phyloP scores from a whole-genome alignment of 2,888 invertebrate genomes.

The Minunthozetes semirufus region DNA sequence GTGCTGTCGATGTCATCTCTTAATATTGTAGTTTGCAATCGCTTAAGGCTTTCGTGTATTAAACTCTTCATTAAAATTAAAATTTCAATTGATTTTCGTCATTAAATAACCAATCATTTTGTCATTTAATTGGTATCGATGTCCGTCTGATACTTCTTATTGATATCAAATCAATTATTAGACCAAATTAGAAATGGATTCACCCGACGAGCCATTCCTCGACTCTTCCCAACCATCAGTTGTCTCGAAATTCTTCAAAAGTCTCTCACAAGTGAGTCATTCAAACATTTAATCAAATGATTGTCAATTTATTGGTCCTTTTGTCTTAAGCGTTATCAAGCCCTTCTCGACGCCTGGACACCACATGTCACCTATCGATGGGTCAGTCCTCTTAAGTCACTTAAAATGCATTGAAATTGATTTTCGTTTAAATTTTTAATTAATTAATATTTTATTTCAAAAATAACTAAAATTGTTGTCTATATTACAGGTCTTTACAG shows the following conservation, averaged over 20 bases:
- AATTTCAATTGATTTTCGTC: background rate
- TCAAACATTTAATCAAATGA: background rate
- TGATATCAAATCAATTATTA: background rate
- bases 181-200: background rate
- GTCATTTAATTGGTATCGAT: background rate
- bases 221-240: constrained; percentile 20
- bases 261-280: constrained; percentile 16
- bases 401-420: too few species aligned
- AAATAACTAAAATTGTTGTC: background rate
- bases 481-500: constrained; percentile 28
- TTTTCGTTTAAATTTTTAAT: background rate
- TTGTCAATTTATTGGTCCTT: background rate
- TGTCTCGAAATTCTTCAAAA: constrained; percentile 1
- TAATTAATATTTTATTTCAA: too few species aligned
- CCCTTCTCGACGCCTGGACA: constrained; percentile 71
- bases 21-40: background rate
- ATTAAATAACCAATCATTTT: background rate
- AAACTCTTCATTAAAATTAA: background rate
- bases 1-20: constrained; percentile 20
- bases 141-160: background rate
- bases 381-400: constrained; percentile 47
- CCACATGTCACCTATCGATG: constrained; percentile 74
- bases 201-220: constrained; percentile 1
- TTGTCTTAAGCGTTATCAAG: constrained; percentile 41
- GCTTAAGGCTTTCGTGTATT: constrained; percentile 17